Evolutionary conservation across 2,113 vertebrate species (phyloP).

Genomic region (Calonectris borealis): DNA sequence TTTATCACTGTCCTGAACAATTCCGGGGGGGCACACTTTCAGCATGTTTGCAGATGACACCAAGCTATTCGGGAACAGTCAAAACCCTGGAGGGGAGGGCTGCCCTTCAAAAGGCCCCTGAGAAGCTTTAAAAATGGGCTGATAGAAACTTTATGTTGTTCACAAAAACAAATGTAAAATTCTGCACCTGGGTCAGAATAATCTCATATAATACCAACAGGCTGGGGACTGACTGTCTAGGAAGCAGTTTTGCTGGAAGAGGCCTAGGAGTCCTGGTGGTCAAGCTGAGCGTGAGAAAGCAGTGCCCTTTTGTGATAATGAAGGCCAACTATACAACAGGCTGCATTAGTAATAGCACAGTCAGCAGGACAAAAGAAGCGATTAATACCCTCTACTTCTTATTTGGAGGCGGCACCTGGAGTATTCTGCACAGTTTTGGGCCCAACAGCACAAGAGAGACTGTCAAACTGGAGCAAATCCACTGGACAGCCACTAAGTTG

Average conservation of each 20-base stretch:
- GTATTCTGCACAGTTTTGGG: background rate
- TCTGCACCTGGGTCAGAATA: background rate
- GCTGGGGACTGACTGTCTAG: background rate
- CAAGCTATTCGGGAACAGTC: background rate
- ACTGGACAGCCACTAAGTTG: background rate
- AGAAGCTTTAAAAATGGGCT: background rate
- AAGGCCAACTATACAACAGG: background rate
- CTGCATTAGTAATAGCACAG: background rate
- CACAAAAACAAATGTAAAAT: background rate
- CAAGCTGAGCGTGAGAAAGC: background rate
- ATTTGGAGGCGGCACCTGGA: background rate
- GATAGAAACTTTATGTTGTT: background rate
- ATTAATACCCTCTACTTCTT: background rate
- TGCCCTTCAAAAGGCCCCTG: background rate
- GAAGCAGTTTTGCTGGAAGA: background rate
- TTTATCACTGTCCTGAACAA: background rate
- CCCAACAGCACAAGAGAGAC: background rate
- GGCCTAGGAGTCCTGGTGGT: background rate
- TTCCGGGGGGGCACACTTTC: background rate
- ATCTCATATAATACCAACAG: background rate
- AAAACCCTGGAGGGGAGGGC: background rate
- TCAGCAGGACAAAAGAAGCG: background rate
- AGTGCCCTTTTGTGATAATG: background rate
- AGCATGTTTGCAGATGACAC: background rate
- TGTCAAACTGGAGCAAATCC: background rate